phyloP scores from a whole-genome alignment of 2,797 vertebrate genomes.

The Cryptoprocta ferox region DNA sequence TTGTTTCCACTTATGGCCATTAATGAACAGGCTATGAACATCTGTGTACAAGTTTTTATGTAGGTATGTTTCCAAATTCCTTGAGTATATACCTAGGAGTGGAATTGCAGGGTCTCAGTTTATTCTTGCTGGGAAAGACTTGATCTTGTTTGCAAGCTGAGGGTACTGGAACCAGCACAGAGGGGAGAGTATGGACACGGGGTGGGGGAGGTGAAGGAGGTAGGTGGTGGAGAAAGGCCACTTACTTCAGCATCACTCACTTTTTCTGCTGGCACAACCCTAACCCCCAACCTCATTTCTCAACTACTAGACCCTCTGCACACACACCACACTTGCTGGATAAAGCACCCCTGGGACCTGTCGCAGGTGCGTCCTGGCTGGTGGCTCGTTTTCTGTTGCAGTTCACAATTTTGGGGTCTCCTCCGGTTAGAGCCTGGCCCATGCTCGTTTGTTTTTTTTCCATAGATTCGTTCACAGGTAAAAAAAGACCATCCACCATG shows the following conservation, averaged over 20 bases:
- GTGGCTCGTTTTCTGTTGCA: background rate
- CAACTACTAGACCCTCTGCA: background rate
- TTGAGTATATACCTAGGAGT: background rate
- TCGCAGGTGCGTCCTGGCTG: background rate
- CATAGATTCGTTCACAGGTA: background rate
- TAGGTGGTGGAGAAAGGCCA: background rate
- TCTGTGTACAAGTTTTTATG: background rate
- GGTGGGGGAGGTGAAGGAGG: background rate
- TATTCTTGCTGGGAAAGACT: constrained; percentile 1
- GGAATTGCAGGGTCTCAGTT: background rate
- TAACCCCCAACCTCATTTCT: background rate
- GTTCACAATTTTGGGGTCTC: background rate
- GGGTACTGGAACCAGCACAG: background rate
- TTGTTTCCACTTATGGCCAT: background rate
- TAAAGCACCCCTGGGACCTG: background rate
- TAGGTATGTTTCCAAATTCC: background rate
- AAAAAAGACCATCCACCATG: background rate
- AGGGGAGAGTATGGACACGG: background rate
- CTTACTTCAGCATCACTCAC: constrained; percentile 5
- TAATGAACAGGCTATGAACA: constrained; percentile 6
- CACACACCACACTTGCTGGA: background rate
- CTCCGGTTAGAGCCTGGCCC: background rate
- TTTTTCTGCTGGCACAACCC: background rate
- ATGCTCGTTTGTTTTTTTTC: background rate
- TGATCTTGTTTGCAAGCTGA: constrained; percentile 41